Evolutionary conservation across 2,797 vertebrate species (phyloP).

Genomic region (Tympanoctomys barrerae): DNA sequence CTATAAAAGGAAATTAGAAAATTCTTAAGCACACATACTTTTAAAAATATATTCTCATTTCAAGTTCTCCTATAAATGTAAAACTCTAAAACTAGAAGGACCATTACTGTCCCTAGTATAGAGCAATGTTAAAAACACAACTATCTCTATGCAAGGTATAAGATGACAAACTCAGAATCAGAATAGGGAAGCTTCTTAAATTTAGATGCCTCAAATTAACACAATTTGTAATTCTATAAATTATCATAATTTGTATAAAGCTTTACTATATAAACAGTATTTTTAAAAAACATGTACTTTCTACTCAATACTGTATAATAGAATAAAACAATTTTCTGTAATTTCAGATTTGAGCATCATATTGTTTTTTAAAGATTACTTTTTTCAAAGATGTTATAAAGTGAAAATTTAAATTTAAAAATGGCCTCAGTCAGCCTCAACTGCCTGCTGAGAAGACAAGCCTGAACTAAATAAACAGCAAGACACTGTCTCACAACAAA

Average conservation of each 20-base stretch:
- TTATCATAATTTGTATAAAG: background rate
- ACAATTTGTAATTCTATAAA: conserved; percentile 8
- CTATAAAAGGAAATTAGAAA: conserved; percentile 50
- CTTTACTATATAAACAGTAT: background rate
- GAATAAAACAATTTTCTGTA: conserved; percentile 77
- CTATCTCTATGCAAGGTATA: conserved; percentile 2
- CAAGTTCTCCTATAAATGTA: conserved; percentile 42
- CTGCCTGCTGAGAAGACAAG: background rate
- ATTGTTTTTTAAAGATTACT: conserved; percentile 81
- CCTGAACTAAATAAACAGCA: background rate
- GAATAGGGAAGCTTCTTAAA: conserved; percentile 27
- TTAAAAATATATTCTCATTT: background rate
- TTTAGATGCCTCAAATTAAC: background rate
- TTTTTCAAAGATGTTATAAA: conserved; percentile 83
- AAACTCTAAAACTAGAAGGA: background rate
- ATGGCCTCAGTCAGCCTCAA: conserved; percentile 77
- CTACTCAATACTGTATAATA: background rate
- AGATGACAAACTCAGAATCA: background rate
- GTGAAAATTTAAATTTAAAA: conserved; percentile 69
- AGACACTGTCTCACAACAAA: background rate
- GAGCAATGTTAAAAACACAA: background rate
- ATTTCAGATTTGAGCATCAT: conserved; percentile 79
- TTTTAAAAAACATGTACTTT: background rate
- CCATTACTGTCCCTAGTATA: background rate
- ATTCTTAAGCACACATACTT: background rate